Evolutionary conservation across 2,888 invertebrate genomes (phyloP).

Genomic region (Clanis bilineata): DNA sequence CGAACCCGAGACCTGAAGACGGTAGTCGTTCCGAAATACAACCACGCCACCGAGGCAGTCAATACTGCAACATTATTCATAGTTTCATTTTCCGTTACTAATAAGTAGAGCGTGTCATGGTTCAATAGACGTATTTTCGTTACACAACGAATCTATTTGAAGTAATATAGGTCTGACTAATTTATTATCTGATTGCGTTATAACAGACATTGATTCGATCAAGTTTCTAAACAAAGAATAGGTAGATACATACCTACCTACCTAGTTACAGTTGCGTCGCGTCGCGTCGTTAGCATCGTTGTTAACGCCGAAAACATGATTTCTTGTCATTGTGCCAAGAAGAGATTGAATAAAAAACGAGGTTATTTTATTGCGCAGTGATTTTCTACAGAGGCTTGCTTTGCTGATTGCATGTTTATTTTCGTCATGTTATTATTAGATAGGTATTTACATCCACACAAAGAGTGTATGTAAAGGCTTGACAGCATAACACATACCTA

Average conservation of each 20-base stretch:
- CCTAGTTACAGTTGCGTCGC: constrained; percentile 18
- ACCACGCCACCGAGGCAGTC: no score
- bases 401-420: constrained; percentile 48
- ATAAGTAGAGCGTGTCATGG: neutral
- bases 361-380: constrained; percentile 63
- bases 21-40: no score
- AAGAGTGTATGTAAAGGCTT: neutral
- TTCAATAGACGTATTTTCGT: neutral
- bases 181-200: neutral
- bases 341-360: constrained; percentile 64
- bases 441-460: constrained; percentile 4
- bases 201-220: neutral
- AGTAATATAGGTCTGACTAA: neutral
- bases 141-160: neutral
- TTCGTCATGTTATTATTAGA: constrained; percentile 27
- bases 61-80: no score
- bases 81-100: neutral
- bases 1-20: no score
- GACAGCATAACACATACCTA: neutral
- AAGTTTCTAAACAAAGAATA: neutral
- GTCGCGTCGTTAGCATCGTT: constrained; percentile 24
- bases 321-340: constrained; percentile 72
- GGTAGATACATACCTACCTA: no score
- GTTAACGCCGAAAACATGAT: constrained; percentile 52
- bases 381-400: constrained; percentile 46